Conservation (phyloP, 2,888 invertebrate species). For the Lochmaea capreae region DNA sequence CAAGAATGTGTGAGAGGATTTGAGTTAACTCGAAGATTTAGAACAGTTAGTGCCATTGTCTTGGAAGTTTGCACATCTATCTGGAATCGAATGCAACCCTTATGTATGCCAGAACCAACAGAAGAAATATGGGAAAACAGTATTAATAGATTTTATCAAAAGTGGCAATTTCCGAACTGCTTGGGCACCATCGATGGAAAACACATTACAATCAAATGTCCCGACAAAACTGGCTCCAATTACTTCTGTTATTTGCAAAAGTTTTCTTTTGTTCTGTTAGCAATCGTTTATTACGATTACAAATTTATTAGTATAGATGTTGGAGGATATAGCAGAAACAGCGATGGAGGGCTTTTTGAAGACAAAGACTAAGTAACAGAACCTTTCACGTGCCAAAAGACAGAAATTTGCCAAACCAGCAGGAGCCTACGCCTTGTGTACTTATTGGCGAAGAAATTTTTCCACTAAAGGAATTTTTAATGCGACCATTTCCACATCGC, state of each 20-base stretch:
- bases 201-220: too few relatives aligned
- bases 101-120: neutral
- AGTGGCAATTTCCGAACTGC: slow-evolving; percentile 49
- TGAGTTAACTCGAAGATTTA: too few relatives aligned
- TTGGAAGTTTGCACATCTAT: neutral
- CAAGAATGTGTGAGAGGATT: too few relatives aligned
- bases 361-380: too few relatives aligned
- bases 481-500: slow-evolving; percentile 47
- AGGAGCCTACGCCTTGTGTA: too few relatives aligned
- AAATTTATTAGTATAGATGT: slow-evolving; percentile 49
- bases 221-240: slow-evolving; percentile 35
- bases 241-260: slow-evolving; percentile 43
- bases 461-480: slow-evolving; percentile 37
- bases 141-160: slow-evolving; percentile 21
- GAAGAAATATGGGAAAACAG: slow-evolving; percentile 13
- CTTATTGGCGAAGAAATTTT: too few relatives aligned
- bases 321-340: slow-evolving; percentile 46
- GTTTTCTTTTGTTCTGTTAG: slow-evolving; percentile 40
- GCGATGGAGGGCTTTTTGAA: too few relatives aligned
- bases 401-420: too few relatives aligned
- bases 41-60: too few relatives aligned
- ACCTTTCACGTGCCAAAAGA: slow-evolving; percentile 37
- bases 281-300: slow-evolving; percentile 36
- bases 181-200: slow-evolving; percentile 9
- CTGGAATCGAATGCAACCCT: too few relatives aligned